These are phyloP conservation scores for Amblyopsis rosae DNA, from an alignment of 2,113 vertebrate species.

Conservation along the genomic window DNA sequence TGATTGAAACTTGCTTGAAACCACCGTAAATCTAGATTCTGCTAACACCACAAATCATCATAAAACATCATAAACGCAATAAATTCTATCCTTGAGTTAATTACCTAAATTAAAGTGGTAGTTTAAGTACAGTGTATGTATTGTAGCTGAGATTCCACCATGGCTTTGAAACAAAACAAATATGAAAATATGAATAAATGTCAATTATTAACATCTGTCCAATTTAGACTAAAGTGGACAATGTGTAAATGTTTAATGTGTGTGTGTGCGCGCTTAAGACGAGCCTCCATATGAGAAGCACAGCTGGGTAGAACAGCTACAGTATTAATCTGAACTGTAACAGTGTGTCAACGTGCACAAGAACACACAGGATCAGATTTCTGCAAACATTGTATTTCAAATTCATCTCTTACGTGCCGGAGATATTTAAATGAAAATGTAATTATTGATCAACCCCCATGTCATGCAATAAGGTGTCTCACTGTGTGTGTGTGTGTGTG, in stretches of 20 bases:
- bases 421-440: constrained; percentile 31
- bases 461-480: not conserved
- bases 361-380: not conserved
- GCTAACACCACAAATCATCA: no score
- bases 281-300: constrained; percentile 23
- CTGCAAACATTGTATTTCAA: no score
- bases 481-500: not conserved
- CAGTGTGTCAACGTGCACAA: not conserved
- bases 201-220: constrained; percentile 38
- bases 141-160: not conserved
- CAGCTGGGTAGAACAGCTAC: not conserved
- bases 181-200: not conserved
- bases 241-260: constrained; percentile 14
- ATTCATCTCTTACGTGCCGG: not conserved
- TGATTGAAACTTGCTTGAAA: no score
- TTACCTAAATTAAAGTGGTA: no score
- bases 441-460: no score
- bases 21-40: no score
- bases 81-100: no score
- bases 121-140: not conserved
- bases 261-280: not conserved
- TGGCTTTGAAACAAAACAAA: no score
- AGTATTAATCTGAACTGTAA: not conserved
- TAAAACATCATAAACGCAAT: no score
- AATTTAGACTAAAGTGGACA: constrained; percentile 34